A percentile compares a stretch with the other conserved stretches of the same genome.
Conservation (phyloP, 2,888 invertebrate species). For the Perizoma flavofasciatum region DNA sequence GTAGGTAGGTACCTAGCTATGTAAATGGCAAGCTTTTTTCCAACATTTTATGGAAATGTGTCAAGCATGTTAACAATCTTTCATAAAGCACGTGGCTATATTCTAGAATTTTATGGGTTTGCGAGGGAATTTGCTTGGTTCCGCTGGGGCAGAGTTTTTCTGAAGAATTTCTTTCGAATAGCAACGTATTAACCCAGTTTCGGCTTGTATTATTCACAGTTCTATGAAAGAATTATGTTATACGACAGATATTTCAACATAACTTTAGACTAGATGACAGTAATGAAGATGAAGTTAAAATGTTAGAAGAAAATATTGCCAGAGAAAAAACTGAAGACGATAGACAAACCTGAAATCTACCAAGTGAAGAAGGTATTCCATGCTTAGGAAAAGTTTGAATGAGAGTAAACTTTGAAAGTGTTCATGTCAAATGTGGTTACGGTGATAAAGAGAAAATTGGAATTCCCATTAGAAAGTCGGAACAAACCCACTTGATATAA, state of each 20-base stretch:
- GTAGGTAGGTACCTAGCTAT: slow-evolving; percentile 12
- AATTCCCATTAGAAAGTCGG: slow-evolving; percentile 3
- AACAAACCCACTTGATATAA: not conserved
- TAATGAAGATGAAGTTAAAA: slow-evolving; percentile 1
- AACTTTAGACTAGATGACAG: slow-evolving; percentile 2
- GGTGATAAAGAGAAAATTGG: slow-evolving; percentile 5
- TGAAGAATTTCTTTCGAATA: slow-evolving; percentile 53
- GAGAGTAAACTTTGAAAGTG: slow-evolving; percentile 5
- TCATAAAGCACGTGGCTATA: slow-evolving; percentile 39
- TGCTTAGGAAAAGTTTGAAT: slow-evolving; percentile 12
- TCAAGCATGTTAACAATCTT: slow-evolving; percentile 37
- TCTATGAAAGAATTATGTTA: slow-evolving; percentile 9
- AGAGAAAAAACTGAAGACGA: not conserved
- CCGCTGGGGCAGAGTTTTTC: slow-evolving; percentile 42
- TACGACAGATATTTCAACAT: slow-evolving; percentile 6
- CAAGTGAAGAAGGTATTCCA: slow-evolving; percentile 7
- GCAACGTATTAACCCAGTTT: slow-evolving; percentile 59
- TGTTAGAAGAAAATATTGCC: slow-evolving; percentile 1
- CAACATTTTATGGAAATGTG: slow-evolving; percentile 35
- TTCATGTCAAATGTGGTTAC: slow-evolving; percentile 4
- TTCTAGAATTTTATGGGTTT: slow-evolving; percentile 59
- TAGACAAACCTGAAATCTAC: not conserved
- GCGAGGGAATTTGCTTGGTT: slow-evolving; percentile 51
- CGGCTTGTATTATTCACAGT: slow-evolving; percentile 25
- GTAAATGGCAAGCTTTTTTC: slow-evolving; percentile 35